Conservation (phyloP, 1,140 invertebrate species). For the Drosophila setifemur region DNA sequence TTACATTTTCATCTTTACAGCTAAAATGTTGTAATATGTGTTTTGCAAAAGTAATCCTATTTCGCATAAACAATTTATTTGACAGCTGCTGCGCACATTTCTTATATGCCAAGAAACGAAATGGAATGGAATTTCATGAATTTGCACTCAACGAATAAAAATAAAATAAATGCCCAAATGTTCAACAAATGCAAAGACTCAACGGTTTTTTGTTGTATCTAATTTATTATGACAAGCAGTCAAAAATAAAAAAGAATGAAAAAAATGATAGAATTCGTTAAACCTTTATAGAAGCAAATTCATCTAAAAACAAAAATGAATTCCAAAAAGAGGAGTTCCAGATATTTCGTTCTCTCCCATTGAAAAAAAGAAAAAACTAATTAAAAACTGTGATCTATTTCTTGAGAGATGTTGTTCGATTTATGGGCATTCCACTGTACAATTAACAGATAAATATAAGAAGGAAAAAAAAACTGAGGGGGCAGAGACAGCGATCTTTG, state of each 20-base stretch:
- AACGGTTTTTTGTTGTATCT: slow-evolving; percentile 7
- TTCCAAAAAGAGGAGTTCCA: no score
- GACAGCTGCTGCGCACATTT: slow-evolving; percentile 36
- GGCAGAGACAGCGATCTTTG: slow-evolving; percentile 7
- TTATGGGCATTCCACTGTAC: no score
- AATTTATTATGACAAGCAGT: slow-evolving; percentile 45
- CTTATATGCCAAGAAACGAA: slow-evolving; percentile 13
- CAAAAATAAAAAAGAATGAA: neutral
- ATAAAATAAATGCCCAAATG: slow-evolving; percentile 24
- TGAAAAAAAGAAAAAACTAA: slow-evolving; percentile 12
- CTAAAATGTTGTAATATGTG: neutral
- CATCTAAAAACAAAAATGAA: no score
- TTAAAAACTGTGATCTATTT: no score
- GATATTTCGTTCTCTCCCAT: no score
- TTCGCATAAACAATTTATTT: slow-evolving; percentile 22
- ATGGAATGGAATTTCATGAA: slow-evolving; percentile 44
- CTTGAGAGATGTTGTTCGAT: no score
- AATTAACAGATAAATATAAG: slow-evolving; percentile 38
- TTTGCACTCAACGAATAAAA: slow-evolving; percentile 7
- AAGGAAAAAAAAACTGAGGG: slow-evolving; percentile 7
- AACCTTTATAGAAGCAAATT: no score
- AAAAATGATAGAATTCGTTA: no score
- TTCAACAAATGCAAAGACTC: slow-evolving; percentile 31
- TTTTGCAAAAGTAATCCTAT: slow-evolving; percentile 31
- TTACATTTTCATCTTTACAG: neutral